phyloP scores from a whole-genome alignment of 2,888 invertebrate genomes.

The Pseudococcus viburni region DNA sequence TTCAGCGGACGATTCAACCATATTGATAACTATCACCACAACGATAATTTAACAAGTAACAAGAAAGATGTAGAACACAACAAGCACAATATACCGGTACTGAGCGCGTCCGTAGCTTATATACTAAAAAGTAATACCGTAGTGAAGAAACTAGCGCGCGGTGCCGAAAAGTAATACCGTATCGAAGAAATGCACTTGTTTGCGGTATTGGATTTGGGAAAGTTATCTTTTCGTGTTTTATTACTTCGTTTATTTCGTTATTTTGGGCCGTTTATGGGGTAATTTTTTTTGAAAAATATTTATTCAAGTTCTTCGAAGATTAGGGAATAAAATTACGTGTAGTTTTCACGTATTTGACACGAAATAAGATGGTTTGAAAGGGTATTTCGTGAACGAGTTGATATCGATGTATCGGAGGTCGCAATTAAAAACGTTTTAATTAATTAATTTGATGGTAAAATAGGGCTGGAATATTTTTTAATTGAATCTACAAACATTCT shows the following conservation, averaged over 20 bases:
- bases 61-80: not conserved
- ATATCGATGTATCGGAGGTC: not conserved
- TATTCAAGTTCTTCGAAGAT: not conserved
- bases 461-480: not conserved
- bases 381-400: not conserved
- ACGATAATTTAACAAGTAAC: not conserved
- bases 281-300: not conserved
- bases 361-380: not conserved
- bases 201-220: not conserved
- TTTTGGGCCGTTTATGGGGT: not conserved
- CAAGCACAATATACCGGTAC: not conserved
- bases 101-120: not conserved
- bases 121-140: conserved; percentile 6
- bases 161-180: conserved; percentile 23
- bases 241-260: not conserved
- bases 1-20: conserved; percentile 51
- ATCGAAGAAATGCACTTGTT: not conserved
- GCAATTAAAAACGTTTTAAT: not conserved
- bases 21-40: not conserved
- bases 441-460: not conserved
- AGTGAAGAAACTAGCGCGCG: not conserved
- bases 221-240: conserved; percentile 59
- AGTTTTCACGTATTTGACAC: not conserved
- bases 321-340: not conserved
- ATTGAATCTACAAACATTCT: not conserved